These are phyloP conservation scores for Calliphora vicina DNA, from an alignment of 1,140 invertebrate species.

Conservation along the genomic window DNA sequence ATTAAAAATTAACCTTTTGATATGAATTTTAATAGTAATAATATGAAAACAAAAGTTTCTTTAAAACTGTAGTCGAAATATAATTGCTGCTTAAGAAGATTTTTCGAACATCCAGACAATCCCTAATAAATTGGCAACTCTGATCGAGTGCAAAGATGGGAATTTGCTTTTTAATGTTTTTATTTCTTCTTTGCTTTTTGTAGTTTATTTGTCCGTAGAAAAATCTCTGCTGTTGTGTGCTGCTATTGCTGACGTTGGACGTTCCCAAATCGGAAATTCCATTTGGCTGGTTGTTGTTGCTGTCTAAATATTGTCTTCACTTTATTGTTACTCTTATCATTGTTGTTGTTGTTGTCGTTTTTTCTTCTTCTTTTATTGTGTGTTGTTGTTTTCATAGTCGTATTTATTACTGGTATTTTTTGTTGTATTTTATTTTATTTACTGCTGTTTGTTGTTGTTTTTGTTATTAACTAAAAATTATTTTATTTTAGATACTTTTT, in stretches of 20 bases:
- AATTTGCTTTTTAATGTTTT: not conserved
- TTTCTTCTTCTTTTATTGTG: not conserved
- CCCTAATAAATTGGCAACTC: no score
- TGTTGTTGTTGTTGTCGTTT: not conserved
- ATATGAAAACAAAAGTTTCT: no score
- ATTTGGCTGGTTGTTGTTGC: not conserved
- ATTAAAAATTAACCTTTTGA: no score
- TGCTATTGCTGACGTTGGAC: not conserved
- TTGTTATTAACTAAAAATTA: not conserved
- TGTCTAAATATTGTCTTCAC: slow-evolving; percentile 8
- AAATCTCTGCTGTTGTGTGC: not conserved
- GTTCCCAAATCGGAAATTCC: slow-evolving; percentile 4
- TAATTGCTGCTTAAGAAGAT: no score
- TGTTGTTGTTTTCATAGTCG: not conserved
- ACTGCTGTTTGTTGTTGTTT: not conserved
- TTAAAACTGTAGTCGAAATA: no score
- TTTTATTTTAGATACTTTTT: not conserved
- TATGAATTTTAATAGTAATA: no score
- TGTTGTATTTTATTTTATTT: not conserved
- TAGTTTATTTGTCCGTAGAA: not conserved
- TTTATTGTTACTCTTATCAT: not conserved
- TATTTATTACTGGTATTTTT: slow-evolving; percentile 5
- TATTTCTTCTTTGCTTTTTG: not conserved
- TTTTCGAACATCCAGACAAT: no score
- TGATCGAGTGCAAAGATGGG: no score